phyloP scores from a whole-genome alignment of 2,113 vertebrate species.

The Chauna torquata region DNA sequence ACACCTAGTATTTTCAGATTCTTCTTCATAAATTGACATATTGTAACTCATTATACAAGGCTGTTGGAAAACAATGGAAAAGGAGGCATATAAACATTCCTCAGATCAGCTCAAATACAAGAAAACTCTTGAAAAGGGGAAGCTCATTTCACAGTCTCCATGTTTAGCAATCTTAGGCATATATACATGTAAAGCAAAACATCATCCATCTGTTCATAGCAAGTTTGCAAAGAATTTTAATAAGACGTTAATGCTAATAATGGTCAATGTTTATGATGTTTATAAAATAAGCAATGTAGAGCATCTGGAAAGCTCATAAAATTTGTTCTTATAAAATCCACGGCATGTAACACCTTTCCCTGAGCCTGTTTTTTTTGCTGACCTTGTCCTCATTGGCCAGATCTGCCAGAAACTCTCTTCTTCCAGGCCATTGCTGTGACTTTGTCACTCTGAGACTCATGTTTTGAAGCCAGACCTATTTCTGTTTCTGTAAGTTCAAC shows the following conservation, averaged over 20 bases:
- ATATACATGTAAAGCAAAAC: neutral
- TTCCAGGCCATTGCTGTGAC: neutral
- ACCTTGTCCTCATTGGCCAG: neutral
- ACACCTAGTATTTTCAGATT: neutral
- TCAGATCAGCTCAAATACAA: neutral
- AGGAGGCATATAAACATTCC: neutral
- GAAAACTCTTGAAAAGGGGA: neutral
- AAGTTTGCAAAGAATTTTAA: conserved; percentile 28
- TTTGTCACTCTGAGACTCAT: neutral
- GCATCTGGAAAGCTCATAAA: neutral
- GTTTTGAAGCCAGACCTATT: neutral
- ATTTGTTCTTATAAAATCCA: neutral
- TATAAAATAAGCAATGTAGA: conserved; percentile 17
- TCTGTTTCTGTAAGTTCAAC: neutral
- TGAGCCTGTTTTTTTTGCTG: neutral
- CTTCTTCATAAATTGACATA: neutral
- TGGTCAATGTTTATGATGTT: neutral
- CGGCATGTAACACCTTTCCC: neutral
- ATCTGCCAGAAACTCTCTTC: neutral
- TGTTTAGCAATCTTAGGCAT: neutral
- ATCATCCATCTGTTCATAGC: neutral
- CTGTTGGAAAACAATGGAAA: neutral
- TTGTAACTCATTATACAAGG: neutral
- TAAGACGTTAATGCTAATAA: conserved; percentile 44
- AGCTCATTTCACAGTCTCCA: conserved; percentile 7